Conservation (phyloP, 2,888 invertebrate genomes). For the Lasioglossum vierecki region DNA sequence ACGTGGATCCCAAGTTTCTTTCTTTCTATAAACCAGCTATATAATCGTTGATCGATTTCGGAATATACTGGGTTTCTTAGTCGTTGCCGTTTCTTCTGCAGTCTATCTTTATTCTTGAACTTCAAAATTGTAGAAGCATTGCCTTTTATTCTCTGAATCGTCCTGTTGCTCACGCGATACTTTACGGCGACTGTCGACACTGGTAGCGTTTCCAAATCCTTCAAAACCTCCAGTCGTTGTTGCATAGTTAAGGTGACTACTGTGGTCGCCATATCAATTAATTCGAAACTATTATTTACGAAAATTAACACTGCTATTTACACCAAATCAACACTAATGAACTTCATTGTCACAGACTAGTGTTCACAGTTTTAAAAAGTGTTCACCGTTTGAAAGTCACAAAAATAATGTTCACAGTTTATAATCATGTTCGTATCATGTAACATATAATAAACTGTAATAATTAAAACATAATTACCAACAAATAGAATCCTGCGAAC, state of each 20-base stretch:
- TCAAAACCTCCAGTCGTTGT: not conserved
- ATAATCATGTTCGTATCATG: not conserved
- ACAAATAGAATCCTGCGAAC: no score
- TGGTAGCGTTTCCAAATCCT: not conserved
- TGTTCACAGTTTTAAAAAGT: not conserved
- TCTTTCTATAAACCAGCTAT: not conserved
- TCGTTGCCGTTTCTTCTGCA: not conserved
- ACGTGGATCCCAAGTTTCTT: not conserved
- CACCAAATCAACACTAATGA: not conserved
- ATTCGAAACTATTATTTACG: not conserved
- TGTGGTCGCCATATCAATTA: not conserved
- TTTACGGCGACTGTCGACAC: not conserved
- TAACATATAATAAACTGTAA: not conserved
- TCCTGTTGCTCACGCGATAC: not conserved
- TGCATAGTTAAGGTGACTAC: not conserved
- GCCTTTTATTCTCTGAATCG: not conserved
- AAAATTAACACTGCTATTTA: not conserved
- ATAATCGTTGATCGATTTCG: not conserved
- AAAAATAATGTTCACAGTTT: not conserved
- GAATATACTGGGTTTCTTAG: not conserved
- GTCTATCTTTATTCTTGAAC: not conserved
- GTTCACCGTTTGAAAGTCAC: not conserved
- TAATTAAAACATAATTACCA: no score
- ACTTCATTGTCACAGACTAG: not conserved
- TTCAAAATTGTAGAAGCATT: not conserved